These are phyloP conservation scores for Agelas oroides DNA, from an alignment of 37 sponge, comb jelly and placozoan genomes.

Conservation along the genomic window DNA sequence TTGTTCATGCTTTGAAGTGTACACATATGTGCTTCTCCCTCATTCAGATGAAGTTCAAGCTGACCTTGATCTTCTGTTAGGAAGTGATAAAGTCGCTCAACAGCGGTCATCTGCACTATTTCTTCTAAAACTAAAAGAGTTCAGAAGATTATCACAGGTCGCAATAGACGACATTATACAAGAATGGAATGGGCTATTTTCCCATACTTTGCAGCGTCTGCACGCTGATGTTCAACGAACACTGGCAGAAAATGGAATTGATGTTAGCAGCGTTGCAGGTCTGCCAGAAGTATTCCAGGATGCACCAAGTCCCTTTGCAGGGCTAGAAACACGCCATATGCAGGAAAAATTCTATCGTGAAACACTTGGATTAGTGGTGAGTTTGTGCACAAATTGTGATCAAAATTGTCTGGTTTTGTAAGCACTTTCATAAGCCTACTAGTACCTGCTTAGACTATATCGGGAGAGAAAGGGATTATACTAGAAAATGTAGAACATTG, in stretches of 20 bases:
- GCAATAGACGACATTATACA: conserved; percentile 48
- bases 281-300: conserved; percentile 6
- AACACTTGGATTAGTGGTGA: neutral
- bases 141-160: conserved; percentile 18
- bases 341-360: conserved; percentile 30
- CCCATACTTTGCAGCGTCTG: conserved; percentile 5
- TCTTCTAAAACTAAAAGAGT: conserved; percentile 34
- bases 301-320: conserved; percentile 20
- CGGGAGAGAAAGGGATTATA: too few relatives aligned
- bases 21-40: too few relatives aligned
- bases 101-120: conserved; percentile 23
- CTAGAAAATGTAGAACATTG: too few relatives aligned
- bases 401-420: too few relatives aligned
- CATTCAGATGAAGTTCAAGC: neutral
- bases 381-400: too few relatives aligned
- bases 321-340: conserved; percentile 20
- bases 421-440: too few relatives aligned
- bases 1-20: too few relatives aligned
- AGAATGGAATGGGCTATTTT: neutral
- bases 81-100: neutral
- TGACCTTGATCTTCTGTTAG: neutral
- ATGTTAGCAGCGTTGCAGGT: neutral
- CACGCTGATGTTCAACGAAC: conserved; percentile 1
- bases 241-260: conserved; percentile 23
- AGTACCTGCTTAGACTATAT: too few relatives aligned